Evolutionary conservation across 2,888 invertebrate species (phyloP), one percentile per base, ranked within the genome.

Genomic region (Amaurobius ferox): DNA sequence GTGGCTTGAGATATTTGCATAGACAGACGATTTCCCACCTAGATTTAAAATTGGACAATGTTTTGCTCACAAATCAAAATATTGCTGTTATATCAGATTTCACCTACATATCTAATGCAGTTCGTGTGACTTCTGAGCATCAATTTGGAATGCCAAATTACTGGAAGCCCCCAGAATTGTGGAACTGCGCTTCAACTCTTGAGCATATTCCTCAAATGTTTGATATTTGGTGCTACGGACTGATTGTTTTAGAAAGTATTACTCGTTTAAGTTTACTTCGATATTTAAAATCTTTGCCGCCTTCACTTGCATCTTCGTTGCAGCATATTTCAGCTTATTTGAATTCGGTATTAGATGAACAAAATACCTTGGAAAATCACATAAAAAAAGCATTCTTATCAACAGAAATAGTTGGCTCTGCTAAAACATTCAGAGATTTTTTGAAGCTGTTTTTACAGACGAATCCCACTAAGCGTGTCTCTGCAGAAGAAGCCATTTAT

Each of bases 101-200:
- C 19, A 29, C 44, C 28, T 26, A 44, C n/a, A 6, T 71, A 28
- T 44, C 71, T 1, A 19, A 71, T 29, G 32, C 44, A 0, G 7
- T 1, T 1, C 13, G 13, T n/a, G 26, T 29, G 11, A 29, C 71
- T 1, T n/a, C 26, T 26, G 35, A 30, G 7, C 23, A 19, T 29
- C n/a, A 28, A 11, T 13, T 40, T 11, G 48, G 71, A 16, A 71
- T 71, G 71, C 71, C 40, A 40, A 9, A 0, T n/a, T 39, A 48
- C n/a, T 71, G 71, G 48, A 23, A 29, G 19, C 71, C 71, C 5
- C 71, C 71, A 44, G 71, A 71, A 44, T 28, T 71, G 28, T 44
- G 44, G 48, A 28, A 44, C 6, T 71, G 30, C 2, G 7, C 9
- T n/a, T 30, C 30, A 2, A 30, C 67, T 2, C 7, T 30, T 30